Conservation (phyloP, 2,888 invertebrate genomes). For the Morpho deidamia region DNA sequence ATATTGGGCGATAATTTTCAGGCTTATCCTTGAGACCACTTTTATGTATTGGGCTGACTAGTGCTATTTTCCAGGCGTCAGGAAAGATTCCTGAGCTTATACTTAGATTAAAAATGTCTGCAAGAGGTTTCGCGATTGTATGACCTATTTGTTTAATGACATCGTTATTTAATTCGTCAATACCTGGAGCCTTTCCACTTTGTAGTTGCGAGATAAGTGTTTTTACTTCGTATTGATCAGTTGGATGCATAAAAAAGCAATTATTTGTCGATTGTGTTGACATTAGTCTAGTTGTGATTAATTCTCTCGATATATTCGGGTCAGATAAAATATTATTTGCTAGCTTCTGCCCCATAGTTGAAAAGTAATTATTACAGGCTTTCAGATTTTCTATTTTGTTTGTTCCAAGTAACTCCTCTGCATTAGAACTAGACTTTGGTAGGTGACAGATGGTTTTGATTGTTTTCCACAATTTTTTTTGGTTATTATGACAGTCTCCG, state of each 20-base stretch:
- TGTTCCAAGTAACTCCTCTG: neutral
- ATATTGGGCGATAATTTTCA: conserved; percentile 4
- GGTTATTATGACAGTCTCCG: conserved; percentile 16
- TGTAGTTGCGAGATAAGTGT: conserved; percentile 7
- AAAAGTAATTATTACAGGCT: conserved; percentile 4
- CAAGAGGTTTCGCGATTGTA: neutral
- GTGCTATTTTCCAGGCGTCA: conserved; percentile 8
- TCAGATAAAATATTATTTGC: conserved; percentile 1
- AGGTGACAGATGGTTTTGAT: conserved; percentile 13
- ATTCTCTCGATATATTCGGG: neutral
- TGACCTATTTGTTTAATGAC: neutral
- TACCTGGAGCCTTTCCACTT: conserved; percentile 4
- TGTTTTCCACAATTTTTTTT: conserved; percentile 21
- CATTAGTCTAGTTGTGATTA: neutral
- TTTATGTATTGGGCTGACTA: conserved; percentile 14
- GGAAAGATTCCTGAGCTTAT: conserved; percentile 13
- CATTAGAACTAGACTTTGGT: neutral
- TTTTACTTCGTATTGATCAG: conserved; percentile 6
- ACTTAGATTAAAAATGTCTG: conserved; percentile 7
- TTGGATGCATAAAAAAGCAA: conserved; percentile 5
- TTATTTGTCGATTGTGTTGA: neutral
- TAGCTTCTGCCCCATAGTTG: conserved; percentile 1
- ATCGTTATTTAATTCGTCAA: conserved; percentile 5
- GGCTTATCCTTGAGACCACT: conserved; percentile 6
- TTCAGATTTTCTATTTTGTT: neutral